phyloP scores from a whole-genome alignment of 2,113 vertebrate genomes.

The Pygoscelis antarcticus region DNA sequence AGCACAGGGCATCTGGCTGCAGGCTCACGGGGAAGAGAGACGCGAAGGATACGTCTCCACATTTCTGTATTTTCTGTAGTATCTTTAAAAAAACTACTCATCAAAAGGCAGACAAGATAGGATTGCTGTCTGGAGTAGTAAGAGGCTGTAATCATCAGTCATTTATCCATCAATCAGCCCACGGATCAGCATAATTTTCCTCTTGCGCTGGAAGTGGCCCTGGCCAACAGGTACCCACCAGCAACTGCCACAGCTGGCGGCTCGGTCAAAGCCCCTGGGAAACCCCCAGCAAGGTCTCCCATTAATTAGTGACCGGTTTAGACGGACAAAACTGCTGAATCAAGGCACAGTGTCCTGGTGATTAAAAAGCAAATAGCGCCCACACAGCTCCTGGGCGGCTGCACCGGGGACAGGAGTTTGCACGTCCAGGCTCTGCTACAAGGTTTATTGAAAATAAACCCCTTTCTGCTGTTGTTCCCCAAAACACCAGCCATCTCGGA shows the following conservation, averaged over 20 bases:
- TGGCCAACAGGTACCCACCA: not conserved
- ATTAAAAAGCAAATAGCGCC: not conserved
- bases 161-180: not conserved
- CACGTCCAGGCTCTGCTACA: not conserved
- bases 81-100: not conserved
- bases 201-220: not conserved
- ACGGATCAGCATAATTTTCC: accelerated
- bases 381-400: accelerated
- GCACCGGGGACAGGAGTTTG: not conserved
- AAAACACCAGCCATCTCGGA: not conserved
- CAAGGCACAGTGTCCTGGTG: not conserved
- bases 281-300: not conserved
- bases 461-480: not conserved
- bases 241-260: not conserved
- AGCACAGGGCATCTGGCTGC: not conserved
- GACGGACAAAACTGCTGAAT: not conserved
- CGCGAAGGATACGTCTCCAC: not conserved
- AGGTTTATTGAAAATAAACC: not conserved
- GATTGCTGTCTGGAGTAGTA: not conserved
- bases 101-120: not conserved
- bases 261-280: not conserved
- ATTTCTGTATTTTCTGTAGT: not conserved
- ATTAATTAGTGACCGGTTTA: not conserved
- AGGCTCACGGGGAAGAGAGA: not conserved
- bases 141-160: not conserved